phyloP scores from a whole-genome alignment of 2,113 vertebrate genomes.

The Anhinga rufa region DNA sequence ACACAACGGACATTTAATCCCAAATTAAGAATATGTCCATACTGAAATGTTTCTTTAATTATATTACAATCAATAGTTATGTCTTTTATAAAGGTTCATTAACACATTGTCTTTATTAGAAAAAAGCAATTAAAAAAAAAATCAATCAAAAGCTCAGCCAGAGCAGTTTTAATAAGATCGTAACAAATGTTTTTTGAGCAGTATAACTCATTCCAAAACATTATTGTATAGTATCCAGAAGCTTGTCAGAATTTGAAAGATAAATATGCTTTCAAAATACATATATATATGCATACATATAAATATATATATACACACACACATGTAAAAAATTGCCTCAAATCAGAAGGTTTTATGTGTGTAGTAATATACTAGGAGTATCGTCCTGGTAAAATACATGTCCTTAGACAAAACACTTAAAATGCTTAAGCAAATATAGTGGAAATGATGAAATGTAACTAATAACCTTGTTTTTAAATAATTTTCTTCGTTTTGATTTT shows the following conservation, averaged over 20 bases:
- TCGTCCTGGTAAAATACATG: background rate
- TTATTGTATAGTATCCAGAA: background rate
- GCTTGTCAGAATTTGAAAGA: background rate
- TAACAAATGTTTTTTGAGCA: background rate
- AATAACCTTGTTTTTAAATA: background rate
- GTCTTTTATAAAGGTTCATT: background rate
- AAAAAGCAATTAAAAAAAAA: background rate
- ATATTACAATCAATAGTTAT: background rate
- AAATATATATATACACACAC: background rate
- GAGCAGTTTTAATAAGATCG: background rate
- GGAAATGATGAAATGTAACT: background rate
- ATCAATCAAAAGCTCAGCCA: background rate
- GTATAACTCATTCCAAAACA: background rate
- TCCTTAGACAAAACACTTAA: background rate
- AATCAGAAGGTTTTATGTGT: background rate
- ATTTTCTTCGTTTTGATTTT: background rate
- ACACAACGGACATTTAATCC: background rate
- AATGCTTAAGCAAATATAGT: background rate
- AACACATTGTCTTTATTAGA: background rate
- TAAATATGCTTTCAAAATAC: background rate
- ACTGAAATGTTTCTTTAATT: background rate
- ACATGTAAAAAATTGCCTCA: background rate
- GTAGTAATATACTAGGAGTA: background rate
- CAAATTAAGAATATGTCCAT: background rate
- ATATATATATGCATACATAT: too few species aligned